phyloP scores from a whole-genome alignment of 2,113 vertebrate species.

The Gymnobelideus leadbeateri region DNA sequence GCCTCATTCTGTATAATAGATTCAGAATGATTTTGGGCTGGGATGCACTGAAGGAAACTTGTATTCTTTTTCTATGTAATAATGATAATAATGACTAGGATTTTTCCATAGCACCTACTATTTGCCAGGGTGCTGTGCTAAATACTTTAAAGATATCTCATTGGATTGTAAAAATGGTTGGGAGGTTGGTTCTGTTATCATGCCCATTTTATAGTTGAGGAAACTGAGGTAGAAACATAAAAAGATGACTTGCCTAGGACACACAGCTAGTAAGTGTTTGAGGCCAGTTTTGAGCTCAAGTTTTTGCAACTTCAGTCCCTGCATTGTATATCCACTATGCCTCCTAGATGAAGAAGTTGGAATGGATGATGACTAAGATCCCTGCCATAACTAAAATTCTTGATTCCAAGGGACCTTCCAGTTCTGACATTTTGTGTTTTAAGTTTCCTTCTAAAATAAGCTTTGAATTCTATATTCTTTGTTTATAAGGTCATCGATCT shows the following conservation, averaged over 20 bases:
- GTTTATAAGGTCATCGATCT: too few species aligned
- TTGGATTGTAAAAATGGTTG: neutral
- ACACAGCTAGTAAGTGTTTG: neutral
- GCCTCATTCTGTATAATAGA: neutral
- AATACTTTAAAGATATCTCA: neutral
- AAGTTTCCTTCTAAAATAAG: neutral
- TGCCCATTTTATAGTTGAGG: neutral
- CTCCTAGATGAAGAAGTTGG: neutral
- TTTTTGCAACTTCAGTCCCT: neutral
- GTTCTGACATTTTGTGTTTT: neutral
- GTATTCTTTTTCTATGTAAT: neutral
- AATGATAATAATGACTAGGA: neutral
- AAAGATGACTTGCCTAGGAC: neutral
- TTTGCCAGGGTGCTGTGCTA: neutral
- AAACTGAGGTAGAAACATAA: neutral
- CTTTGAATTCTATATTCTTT: neutral
- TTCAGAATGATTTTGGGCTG: neutral
- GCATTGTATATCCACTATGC: neutral
- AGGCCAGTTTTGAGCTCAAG: neutral
- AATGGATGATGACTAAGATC: neutral
- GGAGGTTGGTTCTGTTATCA: neutral
- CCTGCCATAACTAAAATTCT: neutral
- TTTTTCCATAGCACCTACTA: neutral
- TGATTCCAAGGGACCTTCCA: neutral
- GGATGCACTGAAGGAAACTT: neutral